Conservation (phyloP, 2,797 vertebrate genomes). For the Hoplostethus mediterraneus region DNA sequence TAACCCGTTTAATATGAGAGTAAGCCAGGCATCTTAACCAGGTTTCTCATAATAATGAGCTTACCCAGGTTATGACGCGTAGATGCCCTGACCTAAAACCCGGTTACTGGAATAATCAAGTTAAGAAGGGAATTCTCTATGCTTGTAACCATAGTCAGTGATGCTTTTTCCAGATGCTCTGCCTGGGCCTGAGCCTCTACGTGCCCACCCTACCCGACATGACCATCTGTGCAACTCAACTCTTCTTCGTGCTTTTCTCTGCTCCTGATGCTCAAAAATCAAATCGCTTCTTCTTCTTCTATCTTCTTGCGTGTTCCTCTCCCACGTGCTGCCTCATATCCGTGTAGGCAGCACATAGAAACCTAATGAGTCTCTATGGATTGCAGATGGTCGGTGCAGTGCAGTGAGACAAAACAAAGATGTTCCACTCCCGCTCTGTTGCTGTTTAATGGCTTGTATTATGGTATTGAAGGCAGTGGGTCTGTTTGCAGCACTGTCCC, state of each 20-base stretch:
- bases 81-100: constrained; percentile 24
- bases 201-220: constrained; percentile 23
- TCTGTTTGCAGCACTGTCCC: constrained; percentile 7
- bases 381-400: constrained; percentile 31
- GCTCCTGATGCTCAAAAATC: neutral
- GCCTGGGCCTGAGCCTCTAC: neutral
- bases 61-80: constrained; percentile 41
- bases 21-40: neutral
- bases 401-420: constrained; percentile 37
- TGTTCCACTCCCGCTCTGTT: constrained; percentile 38
- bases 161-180: constrained; percentile 57
- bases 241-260: constrained; percentile 20
- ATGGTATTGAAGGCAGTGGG: constrained; percentile 23
- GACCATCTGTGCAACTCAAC: constrained; percentile 56
- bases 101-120: constrained; percentile 37
- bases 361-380: constrained; percentile 25
- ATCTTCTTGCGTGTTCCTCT: neutral
- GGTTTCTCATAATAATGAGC: constrained; percentile 27
- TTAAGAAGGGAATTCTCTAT: constrained; percentile 32
- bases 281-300: neutral
- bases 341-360: neutral
- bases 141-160: constrained; percentile 23
- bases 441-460: constrained; percentile 30
- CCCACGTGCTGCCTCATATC: constrained; percentile 25
- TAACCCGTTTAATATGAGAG: neutral